These are phyloP conservation scores for Diadumene lineata DNA, from an alignment of 92 coral and sea anemone species.

Conservation along the genomic window DNA sequence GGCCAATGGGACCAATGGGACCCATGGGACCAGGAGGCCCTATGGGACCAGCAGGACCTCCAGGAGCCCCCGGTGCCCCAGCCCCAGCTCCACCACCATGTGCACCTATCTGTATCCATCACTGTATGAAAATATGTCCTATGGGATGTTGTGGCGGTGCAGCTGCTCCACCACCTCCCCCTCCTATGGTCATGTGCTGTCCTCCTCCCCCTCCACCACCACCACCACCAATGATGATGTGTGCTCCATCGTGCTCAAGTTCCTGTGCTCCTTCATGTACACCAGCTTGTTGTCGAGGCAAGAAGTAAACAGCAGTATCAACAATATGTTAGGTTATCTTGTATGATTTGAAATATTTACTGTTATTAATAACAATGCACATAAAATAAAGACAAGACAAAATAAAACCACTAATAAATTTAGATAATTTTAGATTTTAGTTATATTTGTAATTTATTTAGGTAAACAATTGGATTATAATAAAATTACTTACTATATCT, in stretches of 20 bases:
- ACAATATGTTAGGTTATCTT: not conserved
- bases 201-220: constrained; percentile 40
- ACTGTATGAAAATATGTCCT: constrained; percentile 96
- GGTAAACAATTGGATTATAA: not conserved
- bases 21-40: constrained; percentile 80
- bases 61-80: constrained; percentile 94
- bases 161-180: constrained; percentile 67
- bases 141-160: constrained; percentile 63
- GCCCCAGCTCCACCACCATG: constrained; percentile 93
- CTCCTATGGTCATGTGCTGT: constrained; percentile 47
- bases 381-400: not conserved
- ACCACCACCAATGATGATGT: not conserved
- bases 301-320: not conserved
- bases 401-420: not conserved
- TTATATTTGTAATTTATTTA: constrained; percentile 11
- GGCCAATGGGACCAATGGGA: constrained; percentile 72
- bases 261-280: constrained; percentile 27
- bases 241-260: not conserved
- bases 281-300: constrained; percentile 53
- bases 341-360: not conserved
- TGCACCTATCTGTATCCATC: constrained; percentile 93
- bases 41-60: constrained; percentile 87
- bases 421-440: not conserved
- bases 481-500: not conserved
- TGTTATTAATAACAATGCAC: not conserved